Conservation (phyloP, 2,797 vertebrate species). For the Peromyscus eremicus region DNA sequence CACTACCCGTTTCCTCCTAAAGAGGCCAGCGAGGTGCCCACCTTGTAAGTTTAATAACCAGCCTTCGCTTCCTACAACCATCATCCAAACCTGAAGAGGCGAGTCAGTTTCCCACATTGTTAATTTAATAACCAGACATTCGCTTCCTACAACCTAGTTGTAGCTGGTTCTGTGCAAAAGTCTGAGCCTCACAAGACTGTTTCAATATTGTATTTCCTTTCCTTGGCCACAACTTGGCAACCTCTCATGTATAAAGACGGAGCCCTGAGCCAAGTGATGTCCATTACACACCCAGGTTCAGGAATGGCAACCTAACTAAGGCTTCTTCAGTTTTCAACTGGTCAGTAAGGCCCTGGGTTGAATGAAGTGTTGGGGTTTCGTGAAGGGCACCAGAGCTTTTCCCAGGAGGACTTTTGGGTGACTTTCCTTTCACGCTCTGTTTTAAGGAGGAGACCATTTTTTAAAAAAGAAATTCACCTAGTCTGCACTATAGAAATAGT, state of each 20-base stretch:
- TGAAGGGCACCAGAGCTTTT: conserved; percentile 35
- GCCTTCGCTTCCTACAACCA: background rate
- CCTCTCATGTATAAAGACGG: background rate
- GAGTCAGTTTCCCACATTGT: conserved; percentile 5
- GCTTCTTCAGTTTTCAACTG: conserved; percentile 48
- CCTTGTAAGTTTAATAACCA: conserved; percentile 1
- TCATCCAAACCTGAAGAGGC: background rate
- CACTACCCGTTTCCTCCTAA: background rate
- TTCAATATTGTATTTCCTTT: conserved; percentile 50
- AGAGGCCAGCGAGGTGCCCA: conserved; percentile 4
- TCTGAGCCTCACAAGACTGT: background rate
- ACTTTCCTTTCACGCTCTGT: background rate
- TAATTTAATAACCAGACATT: background rate
- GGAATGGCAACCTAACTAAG: background rate
- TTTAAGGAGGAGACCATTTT: conserved; percentile 50
- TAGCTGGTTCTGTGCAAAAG: background rate
- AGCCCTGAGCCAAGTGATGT: background rate
- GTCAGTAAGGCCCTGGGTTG: conserved; percentile 55
- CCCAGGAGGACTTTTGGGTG: background rate
- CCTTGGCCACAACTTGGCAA: conserved; percentile 8
- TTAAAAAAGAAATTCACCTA: conserved; percentile 50
- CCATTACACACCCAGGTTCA: background rate
- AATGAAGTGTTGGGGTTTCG: conserved; percentile 28
- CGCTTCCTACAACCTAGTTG: background rate
- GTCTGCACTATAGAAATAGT: conserved; percentile 58